A percentile compares a stretch with the other conserved stretches of the same genome.
Conservation (phyloP, 1,140 invertebrate species). For the Drosophila kurseongensis region DNA sequence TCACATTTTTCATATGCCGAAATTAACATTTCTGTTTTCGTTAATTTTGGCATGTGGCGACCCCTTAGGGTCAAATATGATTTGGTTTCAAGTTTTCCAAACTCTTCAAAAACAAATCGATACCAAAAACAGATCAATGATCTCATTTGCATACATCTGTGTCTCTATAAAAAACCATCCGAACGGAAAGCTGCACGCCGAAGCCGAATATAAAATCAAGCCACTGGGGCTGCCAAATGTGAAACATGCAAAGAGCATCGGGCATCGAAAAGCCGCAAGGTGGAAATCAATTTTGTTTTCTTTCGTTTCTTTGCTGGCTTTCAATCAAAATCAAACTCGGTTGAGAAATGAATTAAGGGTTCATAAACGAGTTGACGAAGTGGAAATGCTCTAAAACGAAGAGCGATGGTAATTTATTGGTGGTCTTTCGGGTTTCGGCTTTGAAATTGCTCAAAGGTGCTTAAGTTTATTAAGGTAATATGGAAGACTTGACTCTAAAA, state of each 20-base stretch:
- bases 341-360: constrained; percentile 46
- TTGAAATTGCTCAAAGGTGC: no score
- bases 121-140: constrained; percentile 82
- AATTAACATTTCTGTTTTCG: constrained; percentile 76
- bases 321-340: constrained; percentile 69
- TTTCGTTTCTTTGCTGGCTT: constrained; percentile 60
- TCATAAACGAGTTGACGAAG: constrained; percentile 14
- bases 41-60: constrained; percentile 72
- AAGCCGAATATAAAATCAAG: constrained; percentile 29
- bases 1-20: constrained; percentile 65
- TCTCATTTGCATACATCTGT: constrained; percentile 77
- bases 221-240: constrained; percentile 65
- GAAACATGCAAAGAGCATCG: constrained; percentile 67
- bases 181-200: constrained; percentile 28
- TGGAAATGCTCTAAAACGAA: constrained; percentile 39
- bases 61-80: constrained; percentile 81
- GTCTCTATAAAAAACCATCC: constrained; percentile 17
- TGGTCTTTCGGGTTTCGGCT: no score
- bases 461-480: no score
- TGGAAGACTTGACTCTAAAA: no score
- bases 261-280: constrained; percentile 65
- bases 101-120: constrained; percentile 78
- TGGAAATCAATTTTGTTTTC: constrained; percentile 74
- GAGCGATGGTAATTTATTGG: background rate
- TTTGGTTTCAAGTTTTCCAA: constrained; percentile 72